Conservation (phyloP, 1,140 invertebrate genomes). For the Thaumetopoea pityocampa region DNA sequence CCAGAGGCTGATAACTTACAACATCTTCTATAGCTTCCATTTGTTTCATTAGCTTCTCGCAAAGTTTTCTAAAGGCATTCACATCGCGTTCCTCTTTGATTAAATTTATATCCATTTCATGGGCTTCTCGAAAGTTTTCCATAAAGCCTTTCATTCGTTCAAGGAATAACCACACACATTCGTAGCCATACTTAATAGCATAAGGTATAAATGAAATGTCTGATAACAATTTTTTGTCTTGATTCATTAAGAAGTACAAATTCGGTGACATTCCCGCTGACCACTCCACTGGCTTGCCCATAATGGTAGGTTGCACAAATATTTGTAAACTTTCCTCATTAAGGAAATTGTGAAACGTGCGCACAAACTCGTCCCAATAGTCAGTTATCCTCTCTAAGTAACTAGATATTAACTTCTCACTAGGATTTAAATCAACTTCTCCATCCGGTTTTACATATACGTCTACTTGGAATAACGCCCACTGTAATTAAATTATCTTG, state of each 20-base stretch:
- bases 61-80: constrained; percentile 77
- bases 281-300: constrained; percentile 83
- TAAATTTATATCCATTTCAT: constrained; percentile 77
- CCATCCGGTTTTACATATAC: constrained; percentile 67
- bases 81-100: constrained; percentile 75
- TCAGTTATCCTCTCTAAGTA: constrained; percentile 75
- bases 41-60: constrained; percentile 79
- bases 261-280: constrained; percentile 81
- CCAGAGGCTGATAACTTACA: constrained; percentile 77
- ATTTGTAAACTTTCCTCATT: constrained; percentile 68
- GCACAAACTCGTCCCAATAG: constrained; percentile 78
- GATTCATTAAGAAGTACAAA: constrained; percentile 79
- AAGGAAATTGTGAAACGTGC: constrained; percentile 77
- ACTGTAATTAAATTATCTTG: constrained; percentile 45
- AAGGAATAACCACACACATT: constrained; percentile 79
- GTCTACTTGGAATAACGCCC: constrained; percentile 78
- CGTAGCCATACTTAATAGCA: constrained; percentile 78
- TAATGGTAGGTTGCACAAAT: constrained; percentile 83
- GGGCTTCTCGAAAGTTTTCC: constrained; percentile 83
- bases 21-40: constrained; percentile 79
- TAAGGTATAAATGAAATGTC: constrained; percentile 75
- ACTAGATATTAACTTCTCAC: constrained; percentile 69
- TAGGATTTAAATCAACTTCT: constrained; percentile 76
- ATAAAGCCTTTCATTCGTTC: constrained; percentile 81
- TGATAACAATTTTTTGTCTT: constrained; percentile 78